Base-by-base conservation (phyloP, 2,797 vertebrate species). In the Muscicapa striata region DNA sequence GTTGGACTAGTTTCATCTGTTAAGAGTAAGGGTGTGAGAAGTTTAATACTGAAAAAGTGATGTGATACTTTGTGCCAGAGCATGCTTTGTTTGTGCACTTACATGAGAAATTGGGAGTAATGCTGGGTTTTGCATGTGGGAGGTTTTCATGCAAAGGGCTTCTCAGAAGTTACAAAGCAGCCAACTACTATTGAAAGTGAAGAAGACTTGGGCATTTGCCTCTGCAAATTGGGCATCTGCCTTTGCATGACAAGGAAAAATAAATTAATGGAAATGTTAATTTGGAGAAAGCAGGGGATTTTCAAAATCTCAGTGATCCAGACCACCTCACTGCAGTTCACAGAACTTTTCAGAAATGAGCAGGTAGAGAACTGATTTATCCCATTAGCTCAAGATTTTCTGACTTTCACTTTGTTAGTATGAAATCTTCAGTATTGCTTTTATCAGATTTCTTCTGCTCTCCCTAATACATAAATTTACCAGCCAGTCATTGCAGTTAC, bases 131-230 rank as follows among this genome's bases (percentile, higher is more conserved):
- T 86, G 40, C 77, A 69, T 69, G 66, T 43, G 74, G 40, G 72
- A 78, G 57, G 64, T 89, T 85, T 96, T 77, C 72, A 51, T 91
- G 80, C 69, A 75, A 79, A 93, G 68, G 34, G 22, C 48, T 84
- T 83, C 87, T 84, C 81, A 57, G 90, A 67, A 85, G 59, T 4
- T 0, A 24, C 45, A 22, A 19, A 27, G 43, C 54, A 84, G 45
- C 77, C 74, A 70, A 12, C 41, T 72, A 8, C 69, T 85, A 0
- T 40, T 91, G 87, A 32, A 78, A 90, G 70, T 45, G 63, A 86
- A 29, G 6, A 32, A 55, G 84, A 63, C 51, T 73, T 27, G 30
- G 84, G 81, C 58, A 55, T 70, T 68, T 92, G 84, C 64, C 75
- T 81, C 74, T 84, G 87, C 64, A 85, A 9, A 85, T 7, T 24